phyloP scores from a whole-genome alignment of 1,140 invertebrate genomes.

The Hyles vespertilio region DNA sequence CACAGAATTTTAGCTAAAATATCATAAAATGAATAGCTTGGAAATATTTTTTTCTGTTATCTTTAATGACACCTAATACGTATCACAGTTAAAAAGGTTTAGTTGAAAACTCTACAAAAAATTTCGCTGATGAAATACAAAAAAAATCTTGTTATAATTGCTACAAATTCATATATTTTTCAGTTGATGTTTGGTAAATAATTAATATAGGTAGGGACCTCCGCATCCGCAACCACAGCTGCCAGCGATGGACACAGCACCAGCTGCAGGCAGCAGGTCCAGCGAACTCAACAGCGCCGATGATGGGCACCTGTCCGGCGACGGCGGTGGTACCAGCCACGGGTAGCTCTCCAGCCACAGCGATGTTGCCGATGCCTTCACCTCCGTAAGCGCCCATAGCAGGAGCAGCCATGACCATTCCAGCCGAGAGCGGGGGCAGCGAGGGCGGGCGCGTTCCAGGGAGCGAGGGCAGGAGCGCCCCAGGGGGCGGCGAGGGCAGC shows the following conservation, averaged over 20 bases:
- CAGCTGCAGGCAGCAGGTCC: background rate
- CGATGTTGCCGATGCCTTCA: conserved; percentile 36
- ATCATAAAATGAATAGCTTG: no score
- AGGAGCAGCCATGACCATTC: background rate
- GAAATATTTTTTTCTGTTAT: no score
- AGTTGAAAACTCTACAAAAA: no score
- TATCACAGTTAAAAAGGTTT: no score
- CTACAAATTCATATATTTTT: no score
- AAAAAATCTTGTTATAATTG: no score
- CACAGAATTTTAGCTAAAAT: no score
- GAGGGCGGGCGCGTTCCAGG: background rate
- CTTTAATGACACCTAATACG: no score
- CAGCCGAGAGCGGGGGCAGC: background rate
- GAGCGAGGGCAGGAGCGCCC: background rate
- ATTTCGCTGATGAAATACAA: no score
- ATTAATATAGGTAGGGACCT: background rate
- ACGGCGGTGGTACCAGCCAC: conserved; percentile 17
- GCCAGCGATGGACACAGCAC: conserved; percentile 8
- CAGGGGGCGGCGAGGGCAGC: background rate
- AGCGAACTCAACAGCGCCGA: background rate
- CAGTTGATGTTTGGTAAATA: background rate
- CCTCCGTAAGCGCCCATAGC: conserved; percentile 32
- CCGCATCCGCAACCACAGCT: conserved; percentile 7
- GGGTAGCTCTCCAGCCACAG: conserved; percentile 40
- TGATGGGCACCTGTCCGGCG: conserved; percentile 1